Evolutionary conservation across 35 echinoderm and acorn worm genomes (phyloP), one percentile per base, ranked within the genome.

Genomic region (Heliocidaris tuberculata): DNA sequence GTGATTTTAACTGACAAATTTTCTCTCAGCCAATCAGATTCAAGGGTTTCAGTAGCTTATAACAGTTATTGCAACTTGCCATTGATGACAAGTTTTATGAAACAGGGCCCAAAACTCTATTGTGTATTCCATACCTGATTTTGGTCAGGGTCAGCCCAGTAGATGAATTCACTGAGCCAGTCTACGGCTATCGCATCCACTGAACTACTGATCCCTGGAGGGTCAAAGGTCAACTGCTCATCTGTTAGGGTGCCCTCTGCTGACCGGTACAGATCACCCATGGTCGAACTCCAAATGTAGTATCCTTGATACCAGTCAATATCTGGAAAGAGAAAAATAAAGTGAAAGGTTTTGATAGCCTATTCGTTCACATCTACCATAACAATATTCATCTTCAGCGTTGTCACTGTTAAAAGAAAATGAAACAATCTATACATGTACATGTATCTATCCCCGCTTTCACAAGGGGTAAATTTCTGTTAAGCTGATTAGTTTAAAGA

Each of bases 131-230:
- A 60, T 94, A 94, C 95, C 89, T 94, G 94, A 31, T 89, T 90
- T 47, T 90, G 86, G 60, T 93, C 95, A 19, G 31, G 35, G 47
- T 94, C 95, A 85, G 94, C 93, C 95, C 96, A 96, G 78, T 98
- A 98, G 30, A 98, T 31, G 61, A 96, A 94, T 78, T 94, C 96
- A 89, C 94, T 95, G 2, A 98, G 88, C 97, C 97, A 98, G 85
- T 98, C 97, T 11, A 95, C 92, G 31, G 96, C 97, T 19, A 98
- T 10, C 0, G 96, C 94, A 35, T 95, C 85, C 1, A 93, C 50
- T 7, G 90, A 59, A 24, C 90, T 29, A 59, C 90, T 97, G 24
- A 70, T n/a, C 24, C 50, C 47, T 5, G 50, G 11, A 27, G 91
- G 91, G 48, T 59, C 91, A 49, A 93, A 30, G 50, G 91, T 93